Evolutionary conservation across 2,888 invertebrate species (phyloP).

Genomic region (Sthenelais limicola): DNA sequence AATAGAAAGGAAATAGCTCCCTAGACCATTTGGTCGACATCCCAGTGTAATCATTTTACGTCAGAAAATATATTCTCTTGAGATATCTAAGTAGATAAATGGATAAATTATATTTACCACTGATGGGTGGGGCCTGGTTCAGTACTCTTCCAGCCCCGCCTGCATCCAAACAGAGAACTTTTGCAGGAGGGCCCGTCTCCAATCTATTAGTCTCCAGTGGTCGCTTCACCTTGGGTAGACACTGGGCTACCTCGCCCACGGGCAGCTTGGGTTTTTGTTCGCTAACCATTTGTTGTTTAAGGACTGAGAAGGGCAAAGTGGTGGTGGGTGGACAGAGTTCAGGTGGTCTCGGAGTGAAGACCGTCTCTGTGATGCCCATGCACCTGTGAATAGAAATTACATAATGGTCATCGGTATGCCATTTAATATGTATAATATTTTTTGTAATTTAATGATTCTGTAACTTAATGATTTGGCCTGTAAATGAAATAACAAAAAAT

Average conservation of each 20-base stretch:
- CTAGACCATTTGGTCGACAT: too few relatives aligned
- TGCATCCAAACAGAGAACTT: not conserved
- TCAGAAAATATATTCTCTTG: too few relatives aligned
- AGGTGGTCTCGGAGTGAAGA: slow-evolving; percentile 38
- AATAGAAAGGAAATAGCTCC: too few relatives aligned
- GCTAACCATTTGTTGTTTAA: slow-evolving; percentile 29
- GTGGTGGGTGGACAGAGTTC: not conserved
- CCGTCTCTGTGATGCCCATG: slow-evolving; percentile 45
- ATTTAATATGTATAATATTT: too few relatives aligned
- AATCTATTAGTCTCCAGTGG: slow-evolving; percentile 63
- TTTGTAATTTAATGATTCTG: too few relatives aligned
- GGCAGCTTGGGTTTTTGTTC: slow-evolving; percentile 27
- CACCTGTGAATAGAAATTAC: slow-evolving; percentile 19
- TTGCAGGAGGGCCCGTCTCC: slow-evolving; percentile 64
- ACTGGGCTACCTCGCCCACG: slow-evolving; percentile 11
- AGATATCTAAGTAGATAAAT: too few relatives aligned
- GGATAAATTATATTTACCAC: too few relatives aligned
- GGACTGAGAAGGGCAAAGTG: slow-evolving; percentile 17
- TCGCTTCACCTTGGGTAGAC: slow-evolving; percentile 53
- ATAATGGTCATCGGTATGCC: too few relatives aligned
- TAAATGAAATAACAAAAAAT: too few relatives aligned
- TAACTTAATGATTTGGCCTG: too few relatives aligned
- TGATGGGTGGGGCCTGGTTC: not conserved
- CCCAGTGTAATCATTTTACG: too few relatives aligned
- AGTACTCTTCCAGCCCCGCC: not conserved